Evolutionary conservation across 2,113 vertebrate genomes (phyloP).

Genomic region (Mastomys coucha): DNA sequence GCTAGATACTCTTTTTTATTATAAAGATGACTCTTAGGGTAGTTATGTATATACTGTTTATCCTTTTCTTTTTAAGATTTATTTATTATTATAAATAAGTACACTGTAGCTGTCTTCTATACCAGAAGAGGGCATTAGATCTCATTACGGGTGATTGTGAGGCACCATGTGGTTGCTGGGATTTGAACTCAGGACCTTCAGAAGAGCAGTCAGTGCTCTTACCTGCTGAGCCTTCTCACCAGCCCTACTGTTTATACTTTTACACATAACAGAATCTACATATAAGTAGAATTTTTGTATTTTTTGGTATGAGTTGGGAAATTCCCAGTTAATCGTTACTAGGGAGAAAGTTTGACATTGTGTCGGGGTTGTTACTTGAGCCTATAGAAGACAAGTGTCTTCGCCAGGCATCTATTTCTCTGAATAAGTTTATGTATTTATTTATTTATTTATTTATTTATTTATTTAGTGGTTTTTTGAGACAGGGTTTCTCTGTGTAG

Average conservation of each 20-base stretch:
- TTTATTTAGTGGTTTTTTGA: too few relatives aligned
- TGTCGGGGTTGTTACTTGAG: background rate
- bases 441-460: too few relatives aligned
- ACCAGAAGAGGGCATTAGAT: too few relatives aligned
- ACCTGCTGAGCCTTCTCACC: too few relatives aligned
- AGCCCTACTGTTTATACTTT: background rate
- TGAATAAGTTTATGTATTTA: conserved; percentile 37
- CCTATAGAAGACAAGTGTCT: conserved; percentile 14
- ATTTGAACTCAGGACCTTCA: too few relatives aligned
- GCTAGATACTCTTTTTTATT: conserved; percentile 24
- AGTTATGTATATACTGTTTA: background rate
- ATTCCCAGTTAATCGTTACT: conserved; percentile 30
- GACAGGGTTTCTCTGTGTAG: too few relatives aligned
- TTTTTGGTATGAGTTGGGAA: conserved; percentile 47
- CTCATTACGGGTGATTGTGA: too few relatives aligned
- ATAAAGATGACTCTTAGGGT: conserved; percentile 34
- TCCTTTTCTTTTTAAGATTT: background rate
- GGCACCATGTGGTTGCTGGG: too few relatives aligned
- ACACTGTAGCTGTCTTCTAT: too few relatives aligned
- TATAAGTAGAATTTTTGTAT: conserved; percentile 22
- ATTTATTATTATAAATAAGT: too few relatives aligned
- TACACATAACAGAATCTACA: background rate
- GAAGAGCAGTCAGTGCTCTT: too few relatives aligned
- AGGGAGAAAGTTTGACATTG: conserved; percentile 7
- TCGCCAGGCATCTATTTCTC: conserved; percentile 7